Evolutionary conservation across 2,113 vertebrate species (phyloP).

Genomic region (Hymenochirus boettgeri): DNA sequence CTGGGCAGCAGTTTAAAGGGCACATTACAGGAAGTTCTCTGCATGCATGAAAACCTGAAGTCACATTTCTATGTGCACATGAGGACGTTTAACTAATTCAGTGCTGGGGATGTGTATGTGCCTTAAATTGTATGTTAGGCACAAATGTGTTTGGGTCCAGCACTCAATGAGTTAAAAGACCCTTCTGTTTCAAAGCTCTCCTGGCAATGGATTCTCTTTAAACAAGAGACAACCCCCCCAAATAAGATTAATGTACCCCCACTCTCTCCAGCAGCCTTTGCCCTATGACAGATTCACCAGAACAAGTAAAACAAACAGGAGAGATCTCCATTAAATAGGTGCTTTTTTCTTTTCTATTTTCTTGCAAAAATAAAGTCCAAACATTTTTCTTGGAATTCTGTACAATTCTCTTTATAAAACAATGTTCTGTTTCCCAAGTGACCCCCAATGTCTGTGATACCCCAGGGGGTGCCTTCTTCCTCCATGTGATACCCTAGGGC

Average conservation of each 20-base stretch:
- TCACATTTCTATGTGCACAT: constrained; percentile 7
- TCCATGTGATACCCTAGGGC: no score
- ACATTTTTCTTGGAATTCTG: constrained; percentile 47
- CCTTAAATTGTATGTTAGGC: no score
- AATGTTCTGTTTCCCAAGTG: constrained; percentile 20
- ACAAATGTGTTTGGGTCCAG: no score
- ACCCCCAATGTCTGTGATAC: constrained; percentile 39
- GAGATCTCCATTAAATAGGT: constrained; percentile 66
- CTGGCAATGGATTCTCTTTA: no score
- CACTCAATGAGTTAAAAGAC: no score
- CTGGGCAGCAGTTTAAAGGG: no score
- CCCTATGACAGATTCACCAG: constrained; percentile 51
- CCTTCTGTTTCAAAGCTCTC: no score
- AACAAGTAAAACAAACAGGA: constrained; percentile 49
- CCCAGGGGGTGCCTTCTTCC: no score
- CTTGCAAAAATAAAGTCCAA: constrained; percentile 81
- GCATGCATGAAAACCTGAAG: no score
- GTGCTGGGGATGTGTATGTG: no score
- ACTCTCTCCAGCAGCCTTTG: constrained; percentile 45
- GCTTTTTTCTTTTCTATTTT: constrained; percentile 53
- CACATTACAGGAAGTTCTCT: no score
- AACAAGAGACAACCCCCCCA: constrained; percentile 3
- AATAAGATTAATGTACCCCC: no score
- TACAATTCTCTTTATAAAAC: constrained; percentile 64
- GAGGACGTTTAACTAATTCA: constrained; percentile 8